Base-by-base conservation (phyloP, 2,113 vertebrate species). In the Phoenicopterus ruber region DNA sequence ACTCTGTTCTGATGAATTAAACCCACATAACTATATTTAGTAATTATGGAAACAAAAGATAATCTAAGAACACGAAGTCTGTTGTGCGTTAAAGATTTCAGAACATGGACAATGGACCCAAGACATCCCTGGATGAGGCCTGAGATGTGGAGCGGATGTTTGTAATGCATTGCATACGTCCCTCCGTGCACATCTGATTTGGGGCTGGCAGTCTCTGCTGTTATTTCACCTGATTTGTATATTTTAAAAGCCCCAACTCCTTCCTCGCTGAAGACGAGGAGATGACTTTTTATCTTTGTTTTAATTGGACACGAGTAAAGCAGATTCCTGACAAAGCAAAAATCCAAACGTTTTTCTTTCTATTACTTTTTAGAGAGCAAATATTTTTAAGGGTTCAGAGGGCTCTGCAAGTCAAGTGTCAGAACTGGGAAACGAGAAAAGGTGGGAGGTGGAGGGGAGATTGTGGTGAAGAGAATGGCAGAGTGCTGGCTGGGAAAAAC, bases 221-320 rank as follows among this genome's bases (percentile, higher is more conserved):
- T 88, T 91, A 71, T 61, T 85, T 82, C 24, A 52, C 94, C 94
- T 92, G 79, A 83, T 83, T 95, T 80, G 83, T 96, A 44, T 94
- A 82, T 94, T 96, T 96, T 38, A 73, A 65, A 90, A 94, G 32
- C 34, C 69, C 34, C n/a, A 46, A 32, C 82, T 91, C 36, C 72
- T 93, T 85, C 66, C 61, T 94, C 14, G 9, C 57, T 83, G 87
- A 93, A 76, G 69, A 88, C 69, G 79, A 86, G 55, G 55, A 88
- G 59, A 79, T 94, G 79, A 36, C 9, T 77, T 97, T 94, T 90
- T 79, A 20, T 74, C 73, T 89, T 91, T 96, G 83, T 91, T 96
- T 89, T 78, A 82, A 89, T 7, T 94, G 89, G 44, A 94, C 5
- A 2, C 1, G 19, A 63, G 19, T 74, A 66, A 91, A 94, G 62